These are phyloP conservation scores for Hippocampus zosterae DNA, from an alignment of 2,113 vertebrate species.

Conservation along the genomic window DNA sequence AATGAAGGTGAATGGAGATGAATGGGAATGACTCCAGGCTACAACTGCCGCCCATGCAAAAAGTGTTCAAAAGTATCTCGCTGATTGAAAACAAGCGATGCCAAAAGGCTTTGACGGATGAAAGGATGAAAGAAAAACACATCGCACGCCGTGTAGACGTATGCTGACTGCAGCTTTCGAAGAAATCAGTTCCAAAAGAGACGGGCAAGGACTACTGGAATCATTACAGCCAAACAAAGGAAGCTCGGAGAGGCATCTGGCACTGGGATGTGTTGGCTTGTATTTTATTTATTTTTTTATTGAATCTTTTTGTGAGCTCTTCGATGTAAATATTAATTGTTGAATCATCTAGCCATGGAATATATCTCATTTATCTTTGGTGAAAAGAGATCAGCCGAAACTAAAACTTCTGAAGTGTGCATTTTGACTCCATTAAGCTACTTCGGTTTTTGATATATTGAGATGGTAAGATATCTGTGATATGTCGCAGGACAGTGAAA, in stretches of 20 bases:
- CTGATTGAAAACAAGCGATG: not conserved
- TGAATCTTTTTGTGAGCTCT: not conserved
- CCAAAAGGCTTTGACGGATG: not conserved
- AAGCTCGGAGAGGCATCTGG: not conserved
- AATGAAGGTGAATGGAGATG: conserved; percentile 9
- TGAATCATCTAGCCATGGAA: not conserved
- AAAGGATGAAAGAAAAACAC: not conserved
- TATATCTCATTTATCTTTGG: not conserved
- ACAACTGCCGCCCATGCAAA: conserved; percentile 67
- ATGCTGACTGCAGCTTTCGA: not conserved
- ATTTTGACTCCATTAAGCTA: not conserved
- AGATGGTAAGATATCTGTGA: not conserved
- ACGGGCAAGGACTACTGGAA: not conserved
- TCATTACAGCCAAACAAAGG: not conserved
- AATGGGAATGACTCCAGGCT: conserved; percentile 68
- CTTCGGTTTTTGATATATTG: not conserved
- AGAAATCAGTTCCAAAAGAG: not conserved
- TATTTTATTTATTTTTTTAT: not conserved
- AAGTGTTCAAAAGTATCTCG: not conserved
- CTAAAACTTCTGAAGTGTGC: not conserved
- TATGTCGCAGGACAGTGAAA: not conserved
- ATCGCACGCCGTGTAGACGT: no score
- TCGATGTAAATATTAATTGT: not conserved
- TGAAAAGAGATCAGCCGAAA: not conserved
- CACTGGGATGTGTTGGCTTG: not conserved